These are phyloP conservation scores for Nansenia antarctica DNA, from an alignment of 2,113 vertebrate species.

Conservation along the genomic window DNA sequence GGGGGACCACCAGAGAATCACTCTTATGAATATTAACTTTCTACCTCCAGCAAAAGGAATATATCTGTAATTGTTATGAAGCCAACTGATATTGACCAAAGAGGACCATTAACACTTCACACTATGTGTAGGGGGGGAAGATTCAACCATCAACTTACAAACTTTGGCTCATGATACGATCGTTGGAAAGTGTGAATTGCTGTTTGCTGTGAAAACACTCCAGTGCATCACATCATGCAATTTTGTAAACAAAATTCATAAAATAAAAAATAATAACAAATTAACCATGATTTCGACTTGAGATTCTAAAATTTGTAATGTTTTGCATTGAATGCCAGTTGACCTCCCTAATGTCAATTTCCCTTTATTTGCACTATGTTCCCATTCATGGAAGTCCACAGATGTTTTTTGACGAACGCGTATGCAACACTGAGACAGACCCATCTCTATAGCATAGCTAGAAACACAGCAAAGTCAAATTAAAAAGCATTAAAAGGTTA, in stretches of 20 bases:
- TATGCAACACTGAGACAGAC: constrained; percentile 33
- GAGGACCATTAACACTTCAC: constrained; percentile 1
- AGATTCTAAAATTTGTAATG: not conserved
- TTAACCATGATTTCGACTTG: constrained; percentile 41
- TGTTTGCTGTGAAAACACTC: not conserved
- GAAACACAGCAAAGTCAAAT: constrained; percentile 70
- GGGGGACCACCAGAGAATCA: constrained; percentile 8
- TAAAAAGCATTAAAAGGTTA: constrained; percentile 64
- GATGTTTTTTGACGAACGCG: constrained; percentile 31
- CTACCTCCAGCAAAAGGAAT: not conserved
- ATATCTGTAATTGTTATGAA: constrained; percentile 2
- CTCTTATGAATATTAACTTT: no score
- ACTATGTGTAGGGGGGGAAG: not conserved
- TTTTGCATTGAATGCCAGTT: constrained; percentile 13
- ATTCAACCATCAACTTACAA: not conserved
- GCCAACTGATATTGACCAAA: constrained; percentile 13
- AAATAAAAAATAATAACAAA: not conserved
- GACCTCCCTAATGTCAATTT: constrained; percentile 30
- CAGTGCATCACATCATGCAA: constrained; percentile 8
- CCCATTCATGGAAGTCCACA: constrained; percentile 47
- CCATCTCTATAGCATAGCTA: constrained; percentile 41
- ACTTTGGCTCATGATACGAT: constrained; percentile 4
- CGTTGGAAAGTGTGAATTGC: not conserved
- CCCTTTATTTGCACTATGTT: constrained; percentile 40
- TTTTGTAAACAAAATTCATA: constrained; percentile 19